Evolutionary conservation across 2,113 vertebrate species (phyloP).

Genomic region (Anguilla rostrata): DNA sequence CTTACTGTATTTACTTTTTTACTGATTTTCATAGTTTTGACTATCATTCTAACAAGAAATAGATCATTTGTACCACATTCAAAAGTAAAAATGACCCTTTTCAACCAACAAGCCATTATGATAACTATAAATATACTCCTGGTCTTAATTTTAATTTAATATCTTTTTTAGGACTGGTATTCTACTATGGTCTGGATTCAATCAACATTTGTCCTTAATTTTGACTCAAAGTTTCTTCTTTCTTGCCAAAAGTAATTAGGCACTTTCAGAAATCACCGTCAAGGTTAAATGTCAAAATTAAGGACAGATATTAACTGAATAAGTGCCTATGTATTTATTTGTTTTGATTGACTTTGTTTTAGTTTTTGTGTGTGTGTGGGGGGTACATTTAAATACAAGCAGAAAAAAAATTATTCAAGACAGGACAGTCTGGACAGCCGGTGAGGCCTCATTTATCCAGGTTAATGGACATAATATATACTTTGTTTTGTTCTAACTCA

Average conservation of each 20-base stretch:
- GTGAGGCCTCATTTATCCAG: slow-evolving; percentile 46
- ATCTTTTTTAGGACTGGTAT: neutral
- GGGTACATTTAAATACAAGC: neutral
- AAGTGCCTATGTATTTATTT: neutral
- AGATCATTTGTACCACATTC: neutral
- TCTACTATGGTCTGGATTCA: neutral
- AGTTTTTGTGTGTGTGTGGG: neutral
- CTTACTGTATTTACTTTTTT: neutral
- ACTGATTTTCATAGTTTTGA: neutral
- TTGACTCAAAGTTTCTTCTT: neutral
- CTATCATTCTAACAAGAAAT: neutral
- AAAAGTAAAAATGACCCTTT: neutral
- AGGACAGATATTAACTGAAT: neutral
- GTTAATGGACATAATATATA: slow-evolving; percentile 32
- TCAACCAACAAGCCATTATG: neutral
- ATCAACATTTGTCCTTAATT: neutral
- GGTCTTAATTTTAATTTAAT: neutral
- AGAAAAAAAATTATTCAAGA: neutral
- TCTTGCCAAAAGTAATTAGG: neutral
- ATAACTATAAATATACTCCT: neutral
- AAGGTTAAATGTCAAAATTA: neutral
- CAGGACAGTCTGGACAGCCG: slow-evolving; percentile 26
- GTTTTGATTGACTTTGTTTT: neutral
- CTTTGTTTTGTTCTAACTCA: slow-evolving; percentile 67
- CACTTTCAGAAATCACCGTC: neutral